Evolutionary conservation across 2,113 vertebrate species (phyloP), one percentile per base, ranked within the genome.

Genomic region (Tonatia bakeri): DNA sequence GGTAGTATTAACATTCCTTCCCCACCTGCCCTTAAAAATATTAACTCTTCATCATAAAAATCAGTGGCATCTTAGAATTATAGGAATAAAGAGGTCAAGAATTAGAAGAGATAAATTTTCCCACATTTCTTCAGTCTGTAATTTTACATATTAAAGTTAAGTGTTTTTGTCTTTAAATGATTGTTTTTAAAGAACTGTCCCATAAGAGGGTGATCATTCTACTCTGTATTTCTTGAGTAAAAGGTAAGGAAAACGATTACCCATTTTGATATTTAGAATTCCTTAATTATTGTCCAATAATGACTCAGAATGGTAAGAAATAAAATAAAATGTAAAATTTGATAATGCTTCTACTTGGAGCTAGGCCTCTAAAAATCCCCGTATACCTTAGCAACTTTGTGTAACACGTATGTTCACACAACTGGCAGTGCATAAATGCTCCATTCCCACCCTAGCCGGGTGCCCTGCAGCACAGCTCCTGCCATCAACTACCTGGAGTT

Each of bases 251-350:
- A 45, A 38, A n/a, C 33, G 47, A 79, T 65, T 67, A 36, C 19
- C 33, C 43, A n/a, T 45, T n/a, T 36, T 1, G 24, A 31, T 4
- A 52, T 24, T 88, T 75, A 19, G 61, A 84, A 52, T 52, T 77
- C 10, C 61, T 77, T 90, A 38, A 45, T 59, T 69, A 70, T 40
- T 52, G 16, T 43, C 31, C 43, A 67, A 56, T 38, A 81, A 14
- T 54, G 76, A 73, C 61, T 84, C 40, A 69, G 70, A 70, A 33
- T 54, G 16, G 72, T 93, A 36, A 33, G 77, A 89, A 83, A 93
- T 50, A 64, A 64, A 84, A 84, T 40, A 92, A 64, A 91, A 95
- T 33, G 9, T 17, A 24, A 80, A 72, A 31, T 81, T 54, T 54
- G 52, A 15, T 80, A 19, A 64, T 43, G 5, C 54, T 81, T 56